Percentiles rank a stretch among this genome's conserved stretches.
Evolutionary conservation across 2,888 invertebrate species (phyloP).

Genomic region (Diaprepes abbreviatus): DNA sequence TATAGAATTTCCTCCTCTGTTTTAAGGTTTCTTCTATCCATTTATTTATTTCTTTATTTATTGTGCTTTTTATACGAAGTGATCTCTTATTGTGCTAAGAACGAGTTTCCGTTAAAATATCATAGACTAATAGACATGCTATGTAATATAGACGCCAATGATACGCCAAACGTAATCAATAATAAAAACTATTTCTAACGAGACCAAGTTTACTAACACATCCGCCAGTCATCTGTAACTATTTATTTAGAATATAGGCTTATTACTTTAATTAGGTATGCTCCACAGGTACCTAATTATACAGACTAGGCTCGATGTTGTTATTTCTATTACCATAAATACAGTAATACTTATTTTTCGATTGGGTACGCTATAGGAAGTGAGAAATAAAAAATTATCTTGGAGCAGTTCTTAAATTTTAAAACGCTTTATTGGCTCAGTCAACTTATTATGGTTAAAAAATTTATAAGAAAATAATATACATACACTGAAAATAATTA

Average conservation of each 20-base stretch:
- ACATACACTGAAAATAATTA: neutral
- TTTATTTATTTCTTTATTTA: too few relatives aligned
- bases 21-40: too few relatives aligned
- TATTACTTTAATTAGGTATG: slow-evolving; percentile 32
- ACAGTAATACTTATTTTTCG: slow-evolving; percentile 9
- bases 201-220: neutral
- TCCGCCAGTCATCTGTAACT: slow-evolving; percentile 12
- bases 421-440: neutral
- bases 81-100: too few relatives aligned
- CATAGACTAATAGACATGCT: too few relatives aligned
- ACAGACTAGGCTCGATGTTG: slow-evolving; percentile 2
- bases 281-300: slow-evolving; percentile 29
- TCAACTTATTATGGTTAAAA: neutral
- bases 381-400: neutral
- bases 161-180: too few relatives aligned
- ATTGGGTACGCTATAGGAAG: slow-evolving; percentile 7
- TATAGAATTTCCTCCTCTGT: too few relatives aligned
- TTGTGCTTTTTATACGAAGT: too few relatives aligned
- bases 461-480: neutral
- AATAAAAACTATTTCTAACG: neutral
- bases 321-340: slow-evolving; percentile 15
- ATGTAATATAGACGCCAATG: too few relatives aligned
- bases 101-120: too few relatives aligned
- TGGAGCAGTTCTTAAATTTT: neutral
- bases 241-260: slow-evolving; percentile 23